These are phyloP conservation scores for Motacilla tschutschensis DNA, from an alignment of 2,113 vertebrate genomes.

Conservation along the genomic window DNA sequence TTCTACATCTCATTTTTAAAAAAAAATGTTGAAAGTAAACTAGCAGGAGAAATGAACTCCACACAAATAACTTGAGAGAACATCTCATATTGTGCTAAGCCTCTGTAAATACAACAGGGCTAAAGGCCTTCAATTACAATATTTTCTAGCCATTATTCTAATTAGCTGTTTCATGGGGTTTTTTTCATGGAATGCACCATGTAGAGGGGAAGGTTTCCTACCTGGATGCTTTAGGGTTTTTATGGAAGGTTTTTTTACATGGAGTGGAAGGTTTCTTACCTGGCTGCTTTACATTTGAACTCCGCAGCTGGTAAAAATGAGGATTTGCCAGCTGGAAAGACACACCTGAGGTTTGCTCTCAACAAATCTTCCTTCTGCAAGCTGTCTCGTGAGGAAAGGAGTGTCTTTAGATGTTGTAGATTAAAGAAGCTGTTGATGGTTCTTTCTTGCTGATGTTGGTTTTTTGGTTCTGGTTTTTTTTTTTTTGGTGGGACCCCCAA, in stretches of 20 bases:
- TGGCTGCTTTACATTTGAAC: background rate
- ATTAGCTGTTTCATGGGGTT: background rate
- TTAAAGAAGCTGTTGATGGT: background rate
- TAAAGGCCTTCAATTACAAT: background rate
- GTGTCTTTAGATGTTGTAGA: fast-evolving
- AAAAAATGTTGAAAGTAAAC: background rate
- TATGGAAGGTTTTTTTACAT: background rate
- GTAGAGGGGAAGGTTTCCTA: background rate
- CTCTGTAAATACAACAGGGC: background rate
- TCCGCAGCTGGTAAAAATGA: background rate
- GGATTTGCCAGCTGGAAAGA: background rate
- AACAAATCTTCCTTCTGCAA: background rate
- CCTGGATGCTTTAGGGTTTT: background rate
- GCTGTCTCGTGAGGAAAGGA: background rate
- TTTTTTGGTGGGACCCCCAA: background rate
- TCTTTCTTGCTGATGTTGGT: background rate
- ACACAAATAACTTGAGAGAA: background rate
- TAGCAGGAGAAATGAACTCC: background rate
- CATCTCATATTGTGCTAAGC: background rate
- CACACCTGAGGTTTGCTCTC: background rate
- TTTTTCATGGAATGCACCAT: background rate
- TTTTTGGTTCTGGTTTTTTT: too few species aligned
- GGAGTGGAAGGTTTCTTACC: background rate
- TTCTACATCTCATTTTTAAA: background rate
- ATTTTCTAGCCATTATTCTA: background rate